Conservation (phyloP, 2,888 invertebrate species). For the Hypercompe scribonia region DNA sequence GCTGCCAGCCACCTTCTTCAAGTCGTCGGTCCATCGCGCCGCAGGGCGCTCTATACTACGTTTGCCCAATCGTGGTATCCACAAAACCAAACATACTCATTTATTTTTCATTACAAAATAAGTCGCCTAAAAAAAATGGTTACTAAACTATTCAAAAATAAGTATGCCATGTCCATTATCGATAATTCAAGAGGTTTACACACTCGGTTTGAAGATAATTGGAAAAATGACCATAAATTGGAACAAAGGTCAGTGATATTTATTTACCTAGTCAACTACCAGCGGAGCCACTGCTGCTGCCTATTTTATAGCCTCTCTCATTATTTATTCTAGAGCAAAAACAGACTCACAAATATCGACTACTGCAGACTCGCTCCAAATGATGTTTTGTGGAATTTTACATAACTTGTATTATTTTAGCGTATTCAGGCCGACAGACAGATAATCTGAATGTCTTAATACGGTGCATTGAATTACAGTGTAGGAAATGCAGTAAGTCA, state of each 20-base stretch:
- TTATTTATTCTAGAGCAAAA: slow-evolving; percentile 19
- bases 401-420: slow-evolving; percentile 26
- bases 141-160: background rate
- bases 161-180: slow-evolving; percentile 12
- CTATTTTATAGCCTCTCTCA: slow-evolving; percentile 11
- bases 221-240: slow-evolving; percentile 14
- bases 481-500: slow-evolving; percentile 28
- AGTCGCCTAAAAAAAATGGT: background rate
- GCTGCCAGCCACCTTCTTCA: too few relatives aligned
- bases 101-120: background rate
- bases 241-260: slow-evolving; percentile 17
- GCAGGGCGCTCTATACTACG: too few relatives aligned
- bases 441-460: slow-evolving; percentile 17
- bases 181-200: slow-evolving; percentile 4
- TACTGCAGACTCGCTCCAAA: slow-evolving; percentile 14
- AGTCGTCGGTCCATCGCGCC: too few relatives aligned
- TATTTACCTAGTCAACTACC: background rate
- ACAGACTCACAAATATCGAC: slow-evolving; percentile 16
- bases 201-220: slow-evolving; percentile 1
- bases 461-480: slow-evolving; percentile 6
- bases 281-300: background rate
- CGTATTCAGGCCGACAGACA: slow-evolving; percentile 25
- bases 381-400: slow-evolving; percentile 31
- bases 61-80: too few relatives aligned
- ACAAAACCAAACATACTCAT: too few relatives aligned